Conservation (phyloP, 2,113 vertebrate genomes). For the Nothocercus julius region DNA sequence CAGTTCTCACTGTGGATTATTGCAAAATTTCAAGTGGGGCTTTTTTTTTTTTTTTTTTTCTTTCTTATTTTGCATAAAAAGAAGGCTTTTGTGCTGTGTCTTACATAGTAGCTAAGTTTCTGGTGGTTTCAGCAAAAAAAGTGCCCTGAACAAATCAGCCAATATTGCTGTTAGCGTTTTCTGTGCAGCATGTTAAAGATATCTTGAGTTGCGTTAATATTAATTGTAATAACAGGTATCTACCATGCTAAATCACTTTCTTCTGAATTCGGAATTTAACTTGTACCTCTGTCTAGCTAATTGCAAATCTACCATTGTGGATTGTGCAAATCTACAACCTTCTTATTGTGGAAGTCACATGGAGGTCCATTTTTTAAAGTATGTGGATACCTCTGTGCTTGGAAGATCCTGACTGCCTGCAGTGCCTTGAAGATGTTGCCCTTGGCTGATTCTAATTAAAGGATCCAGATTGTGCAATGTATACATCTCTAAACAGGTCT, state of each 20-base stretch:
- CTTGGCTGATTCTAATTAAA: neutral
- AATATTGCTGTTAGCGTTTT: neutral
- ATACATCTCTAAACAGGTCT: fast-evolving
- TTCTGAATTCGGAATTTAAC: neutral
- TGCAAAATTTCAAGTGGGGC: neutral
- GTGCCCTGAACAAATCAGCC: neutral
- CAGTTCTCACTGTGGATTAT: neutral
- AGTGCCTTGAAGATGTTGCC: neutral
- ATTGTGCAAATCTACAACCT: neutral
- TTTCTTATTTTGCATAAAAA: neutral
- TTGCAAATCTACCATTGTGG: neutral
- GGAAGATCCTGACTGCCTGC: neutral
- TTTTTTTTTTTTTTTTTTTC: neutral
- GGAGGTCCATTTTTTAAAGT: neutral
- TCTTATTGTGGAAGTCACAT: neutral
- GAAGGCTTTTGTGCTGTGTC: neutral
- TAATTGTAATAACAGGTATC: neutral
- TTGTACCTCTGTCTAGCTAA: neutral
- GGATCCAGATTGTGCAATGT: neutral
- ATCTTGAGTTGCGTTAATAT: neutral
- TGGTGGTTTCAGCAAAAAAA: neutral
- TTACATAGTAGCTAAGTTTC: neutral
- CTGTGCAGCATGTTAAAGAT: neutral
- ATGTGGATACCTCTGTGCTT: neutral
- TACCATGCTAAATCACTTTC: neutral